Percentiles rank a stretch among this genome's conserved stretches.
Conservation (phyloP, 2,888 invertebrate species). For the Idaea aversata region DNA sequence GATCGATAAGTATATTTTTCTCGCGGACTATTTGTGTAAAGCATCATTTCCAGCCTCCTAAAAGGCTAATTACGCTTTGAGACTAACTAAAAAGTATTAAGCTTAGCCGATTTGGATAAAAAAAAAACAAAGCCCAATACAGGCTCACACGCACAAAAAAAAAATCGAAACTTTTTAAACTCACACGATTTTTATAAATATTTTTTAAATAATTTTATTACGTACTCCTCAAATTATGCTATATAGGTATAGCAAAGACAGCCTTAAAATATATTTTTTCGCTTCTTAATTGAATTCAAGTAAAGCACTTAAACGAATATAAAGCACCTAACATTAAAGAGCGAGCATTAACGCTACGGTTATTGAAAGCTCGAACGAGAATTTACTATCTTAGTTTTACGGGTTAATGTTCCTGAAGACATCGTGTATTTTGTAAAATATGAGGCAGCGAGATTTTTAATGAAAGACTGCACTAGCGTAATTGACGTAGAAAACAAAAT, state of each 20-base stretch:
- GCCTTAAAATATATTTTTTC: neutral
- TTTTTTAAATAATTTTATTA: too few species aligned
- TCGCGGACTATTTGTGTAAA: too few species aligned
- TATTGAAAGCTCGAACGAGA: constrained; percentile 3
- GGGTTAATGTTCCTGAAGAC: constrained; percentile 5
- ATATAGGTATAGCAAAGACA: neutral
- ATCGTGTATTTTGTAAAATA: constrained; percentile 2
- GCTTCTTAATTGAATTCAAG: neutral
- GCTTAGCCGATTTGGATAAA: too few species aligned
- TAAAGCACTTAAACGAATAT: neutral
- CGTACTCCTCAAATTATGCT: too few species aligned
- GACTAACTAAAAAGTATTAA: too few species aligned
- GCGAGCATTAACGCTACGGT: constrained; percentile 2
- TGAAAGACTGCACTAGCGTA: neutral
- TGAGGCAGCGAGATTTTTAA: neutral
- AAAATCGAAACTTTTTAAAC: too few species aligned
- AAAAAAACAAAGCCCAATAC: too few species aligned
- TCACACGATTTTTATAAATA: too few species aligned
- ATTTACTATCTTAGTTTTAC: constrained; percentile 4
- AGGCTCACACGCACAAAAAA: too few species aligned
- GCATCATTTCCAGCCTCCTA: too few species aligned
- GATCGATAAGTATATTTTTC: too few species aligned
- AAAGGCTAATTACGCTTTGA: too few species aligned
- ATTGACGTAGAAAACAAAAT: neutral
- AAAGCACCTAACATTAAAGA: neutral